These are phyloP conservation scores for Hyperoplus lanceolatus DNA, from an alignment of 2,797 vertebrate species.

Conservation along the genomic window DNA sequence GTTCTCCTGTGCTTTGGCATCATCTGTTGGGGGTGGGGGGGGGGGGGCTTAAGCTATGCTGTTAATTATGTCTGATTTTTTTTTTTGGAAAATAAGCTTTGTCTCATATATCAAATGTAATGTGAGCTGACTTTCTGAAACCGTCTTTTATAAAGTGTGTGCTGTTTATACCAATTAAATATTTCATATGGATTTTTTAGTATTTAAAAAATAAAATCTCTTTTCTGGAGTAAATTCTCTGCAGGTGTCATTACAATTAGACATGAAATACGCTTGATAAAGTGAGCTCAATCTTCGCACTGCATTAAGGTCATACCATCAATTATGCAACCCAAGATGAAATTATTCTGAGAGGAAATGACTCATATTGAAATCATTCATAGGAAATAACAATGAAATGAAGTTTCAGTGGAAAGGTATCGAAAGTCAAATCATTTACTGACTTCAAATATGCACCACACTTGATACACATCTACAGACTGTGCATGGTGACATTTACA, in stretches of 20 bases:
- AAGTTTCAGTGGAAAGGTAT: not conserved
- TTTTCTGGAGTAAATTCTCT: constrained; percentile 41
- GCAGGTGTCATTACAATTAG: constrained; percentile 9
- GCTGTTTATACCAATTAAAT: constrained; percentile 69
- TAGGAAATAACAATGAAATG: not conserved
- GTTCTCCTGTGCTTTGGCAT: constrained; percentile 60
- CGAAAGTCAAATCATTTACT: not conserved
- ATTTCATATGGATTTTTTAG: constrained; percentile 73
- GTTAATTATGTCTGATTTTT: constrained; percentile 53
- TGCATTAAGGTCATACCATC: not conserved
- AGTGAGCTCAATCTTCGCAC: not conserved
- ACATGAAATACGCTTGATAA: not conserved
- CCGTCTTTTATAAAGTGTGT: constrained; percentile 71
- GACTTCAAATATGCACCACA: not conserved
- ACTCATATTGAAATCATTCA: not conserved
- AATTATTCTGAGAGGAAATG: not conserved
- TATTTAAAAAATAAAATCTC: constrained; percentile 51
- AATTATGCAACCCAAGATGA: not conserved
- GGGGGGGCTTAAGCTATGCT: constrained; percentile 46
- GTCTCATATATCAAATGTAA: constrained; percentile 56
- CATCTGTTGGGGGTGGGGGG: constrained; percentile 24
- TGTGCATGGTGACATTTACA: not conserved
- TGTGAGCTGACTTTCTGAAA: constrained; percentile 49
- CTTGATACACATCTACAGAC: constrained; percentile 1
- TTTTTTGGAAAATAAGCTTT: constrained; percentile 62